A percentile compares a stretch with the other conserved stretches of the same genome.
Evolutionary conservation across 2,888 invertebrate species (phyloP).

Genomic region (Cephus sareptanus): DNA sequence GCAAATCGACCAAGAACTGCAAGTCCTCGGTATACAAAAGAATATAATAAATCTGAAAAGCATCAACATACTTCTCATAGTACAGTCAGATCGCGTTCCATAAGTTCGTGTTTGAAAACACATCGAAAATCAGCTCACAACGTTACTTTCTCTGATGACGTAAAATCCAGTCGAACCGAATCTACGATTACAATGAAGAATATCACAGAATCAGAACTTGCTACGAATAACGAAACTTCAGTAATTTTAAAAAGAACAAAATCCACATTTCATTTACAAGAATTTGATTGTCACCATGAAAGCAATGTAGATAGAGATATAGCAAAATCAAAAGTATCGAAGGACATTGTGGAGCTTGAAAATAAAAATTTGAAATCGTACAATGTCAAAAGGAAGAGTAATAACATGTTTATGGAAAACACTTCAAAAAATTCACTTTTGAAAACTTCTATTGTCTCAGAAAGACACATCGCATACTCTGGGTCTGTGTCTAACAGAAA

Average conservation of each 20-base stretch:
- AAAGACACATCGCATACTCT: neutral
- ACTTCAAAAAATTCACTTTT: neutral
- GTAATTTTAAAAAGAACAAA: neutral
- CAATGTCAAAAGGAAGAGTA: neutral
- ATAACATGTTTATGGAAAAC: neutral
- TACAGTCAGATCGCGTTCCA: slow-evolving; percentile 7
- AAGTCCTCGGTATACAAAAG: neutral
- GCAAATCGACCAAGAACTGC: neutral
- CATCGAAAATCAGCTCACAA: slow-evolving; percentile 20
- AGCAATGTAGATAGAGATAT: neutral
- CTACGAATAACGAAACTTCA: neutral
- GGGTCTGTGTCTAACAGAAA: neutral
- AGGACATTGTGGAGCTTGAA: neutral
- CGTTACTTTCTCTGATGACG: slow-evolving; percentile 26
- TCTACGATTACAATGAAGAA: neutral
- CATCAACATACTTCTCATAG: neutral
- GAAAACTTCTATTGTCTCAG: neutral
- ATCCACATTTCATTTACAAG: neutral
- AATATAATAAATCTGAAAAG: neutral
- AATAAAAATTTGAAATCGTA: neutral
- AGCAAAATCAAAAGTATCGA: neutral
- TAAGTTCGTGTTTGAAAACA: neutral
- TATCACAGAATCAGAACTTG: neutral
- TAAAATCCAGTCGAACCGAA: neutral
- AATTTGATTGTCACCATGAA: neutral